Evolutionary conservation across 23 tunicate species (phyloP).

Genomic region (Pegea sp.): DNA sequence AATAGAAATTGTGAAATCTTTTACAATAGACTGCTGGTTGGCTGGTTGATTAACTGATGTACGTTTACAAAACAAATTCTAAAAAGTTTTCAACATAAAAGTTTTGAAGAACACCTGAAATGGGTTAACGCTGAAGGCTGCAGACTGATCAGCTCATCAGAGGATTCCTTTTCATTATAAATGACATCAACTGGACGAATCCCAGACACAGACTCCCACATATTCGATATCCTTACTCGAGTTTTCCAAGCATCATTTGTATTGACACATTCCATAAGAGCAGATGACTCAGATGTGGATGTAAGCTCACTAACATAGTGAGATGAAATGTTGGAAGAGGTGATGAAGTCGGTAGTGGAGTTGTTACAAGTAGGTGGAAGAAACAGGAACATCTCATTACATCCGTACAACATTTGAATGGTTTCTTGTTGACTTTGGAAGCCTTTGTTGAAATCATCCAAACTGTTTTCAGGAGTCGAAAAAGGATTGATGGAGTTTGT

Average conservation of each 20-base stretch:
- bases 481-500: too few species aligned
- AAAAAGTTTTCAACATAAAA: not conserved
- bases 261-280: conserved; percentile 28
- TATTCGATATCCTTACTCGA: conserved; percentile 50
- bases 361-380: too few species aligned
- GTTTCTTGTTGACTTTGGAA: too few species aligned
- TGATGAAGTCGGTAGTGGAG: not conserved
- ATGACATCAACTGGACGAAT: conserved; percentile 62
- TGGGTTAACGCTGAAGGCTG: conserved; percentile 59
- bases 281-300: conserved; percentile 1
- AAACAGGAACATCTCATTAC: too few species aligned
- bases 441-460: too few species aligned
- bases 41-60: too few species aligned
- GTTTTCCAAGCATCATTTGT: conserved; percentile 80
- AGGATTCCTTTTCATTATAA: conserved; percentile 53
- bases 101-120: conserved; percentile 41
- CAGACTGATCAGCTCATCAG: conserved; percentile 1
- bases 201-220: conserved; percentile 67
- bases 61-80: too few species aligned
- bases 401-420: too few species aligned
- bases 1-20: too few species aligned
- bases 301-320: not conserved
- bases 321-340: not conserved
- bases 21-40: too few species aligned
- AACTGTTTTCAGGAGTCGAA: too few species aligned